Conservation (phyloP, 2,888 invertebrate genomes). For the Allophyes oxyacanthae region DNA sequence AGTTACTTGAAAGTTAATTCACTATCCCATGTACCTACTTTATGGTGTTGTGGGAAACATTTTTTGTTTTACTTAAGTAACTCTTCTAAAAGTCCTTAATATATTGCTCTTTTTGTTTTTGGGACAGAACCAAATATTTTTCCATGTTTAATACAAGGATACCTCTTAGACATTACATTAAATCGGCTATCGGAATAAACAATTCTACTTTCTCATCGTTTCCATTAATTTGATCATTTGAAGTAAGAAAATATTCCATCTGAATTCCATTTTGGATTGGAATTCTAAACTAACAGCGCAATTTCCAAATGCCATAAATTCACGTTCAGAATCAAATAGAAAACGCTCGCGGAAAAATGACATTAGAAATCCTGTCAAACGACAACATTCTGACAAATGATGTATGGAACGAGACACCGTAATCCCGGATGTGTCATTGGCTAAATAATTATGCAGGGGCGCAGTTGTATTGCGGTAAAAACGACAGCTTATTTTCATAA, state of each 20-base stretch:
- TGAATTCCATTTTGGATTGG: constrained; percentile 33
- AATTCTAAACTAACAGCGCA: constrained; percentile 28
- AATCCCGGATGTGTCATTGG: constrained; percentile 52
- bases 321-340: constrained; percentile 47
- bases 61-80: constrained; percentile 28
- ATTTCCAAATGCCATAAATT: constrained; percentile 52
- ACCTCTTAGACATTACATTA: too few relatives aligned
- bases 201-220: constrained; percentile 10
- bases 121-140: not conserved
- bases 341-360: constrained; percentile 42
- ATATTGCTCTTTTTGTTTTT: constrained; percentile 19
- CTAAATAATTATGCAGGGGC: constrained; percentile 44
- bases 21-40: constrained; percentile 46
- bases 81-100: constrained; percentile 22
- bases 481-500: constrained; percentile 31
- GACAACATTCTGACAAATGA: constrained; percentile 49
- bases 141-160: not conserved
- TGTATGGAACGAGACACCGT: constrained; percentile 37
- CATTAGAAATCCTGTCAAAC: constrained; percentile 50
- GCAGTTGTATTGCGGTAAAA: constrained; percentile 29
- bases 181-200: not conserved
- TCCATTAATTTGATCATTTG: constrained; percentile 21
- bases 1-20: constrained; percentile 56
- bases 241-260: constrained; percentile 40
- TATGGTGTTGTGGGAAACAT: constrained; percentile 39